Evolutionary conservation across 1,140 invertebrate species (phyloP).

Genomic region (Drosophila nasuta): DNA sequence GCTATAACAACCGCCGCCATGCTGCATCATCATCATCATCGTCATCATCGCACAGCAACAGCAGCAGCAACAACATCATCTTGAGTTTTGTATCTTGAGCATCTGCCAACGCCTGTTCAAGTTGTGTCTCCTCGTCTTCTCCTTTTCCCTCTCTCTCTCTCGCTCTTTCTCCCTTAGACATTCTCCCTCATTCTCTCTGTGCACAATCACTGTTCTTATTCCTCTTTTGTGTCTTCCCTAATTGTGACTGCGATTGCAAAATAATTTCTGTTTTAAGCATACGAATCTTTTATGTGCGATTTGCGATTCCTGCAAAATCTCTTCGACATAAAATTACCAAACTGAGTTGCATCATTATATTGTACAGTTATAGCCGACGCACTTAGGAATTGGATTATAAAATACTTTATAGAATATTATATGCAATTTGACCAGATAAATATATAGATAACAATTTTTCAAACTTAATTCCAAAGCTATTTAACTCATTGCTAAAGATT

Average conservation of each 20-base stretch:
- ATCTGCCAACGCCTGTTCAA: conserved; percentile 46
- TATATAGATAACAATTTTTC: too few species aligned
- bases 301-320: background rate
- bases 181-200: background rate
- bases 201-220: background rate
- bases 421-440: too few species aligned
- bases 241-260: conserved; percentile 29
- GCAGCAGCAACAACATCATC: conserved; percentile 24
- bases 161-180: background rate
- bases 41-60: conserved; percentile 2
- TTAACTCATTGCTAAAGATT: too few species aligned
- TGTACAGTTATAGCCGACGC: background rate
- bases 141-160: conserved; percentile 7
- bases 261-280: conserved; percentile 16
- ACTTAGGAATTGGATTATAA: too few species aligned
- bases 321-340: background rate
- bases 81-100: conserved; percentile 56
- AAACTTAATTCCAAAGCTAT: too few species aligned
- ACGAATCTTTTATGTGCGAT: conserved; percentile 3
- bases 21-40: conserved; percentile 55
- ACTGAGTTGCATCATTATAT: background rate
- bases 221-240: conserved; percentile 12
- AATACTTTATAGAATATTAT: too few species aligned
- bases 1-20: conserved; percentile 46
- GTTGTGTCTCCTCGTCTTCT: conserved; percentile 57